Evolutionary conservation across 2,797 vertebrate genomes (phyloP).

Genomic region (Schizothorax lantsangensis): DNA sequence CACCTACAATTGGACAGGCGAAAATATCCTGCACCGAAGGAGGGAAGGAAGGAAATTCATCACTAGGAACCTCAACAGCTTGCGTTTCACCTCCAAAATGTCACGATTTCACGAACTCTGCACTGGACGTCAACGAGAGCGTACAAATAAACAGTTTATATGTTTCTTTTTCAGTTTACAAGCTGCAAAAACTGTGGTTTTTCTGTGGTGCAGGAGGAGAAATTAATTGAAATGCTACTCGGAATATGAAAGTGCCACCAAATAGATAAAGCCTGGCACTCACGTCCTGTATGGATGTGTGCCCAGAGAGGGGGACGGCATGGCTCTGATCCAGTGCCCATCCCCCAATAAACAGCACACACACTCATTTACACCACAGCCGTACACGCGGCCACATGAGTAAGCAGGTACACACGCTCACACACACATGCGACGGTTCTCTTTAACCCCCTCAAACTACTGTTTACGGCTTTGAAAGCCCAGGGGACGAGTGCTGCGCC

Average conservation of each 20-base stretch:
- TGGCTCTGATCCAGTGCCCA: slow-evolving; percentile 76
- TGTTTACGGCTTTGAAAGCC: slow-evolving; percentile 63
- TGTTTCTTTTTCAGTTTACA: slow-evolving; percentile 13
- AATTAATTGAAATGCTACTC: slow-evolving; percentile 77
- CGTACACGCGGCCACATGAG: slow-evolving; percentile 36
- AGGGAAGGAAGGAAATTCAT: background rate
- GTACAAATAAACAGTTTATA: background rate
- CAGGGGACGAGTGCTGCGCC: slow-evolving; percentile 48
- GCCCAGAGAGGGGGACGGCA: slow-evolving; percentile 76
- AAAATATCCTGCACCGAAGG: background rate
- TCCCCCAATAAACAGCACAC: slow-evolving; percentile 57
- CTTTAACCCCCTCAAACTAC: slow-evolving; percentile 56
- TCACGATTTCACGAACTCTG: background rate
- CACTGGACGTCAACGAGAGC: background rate
- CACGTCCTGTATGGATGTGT: slow-evolving; percentile 77
- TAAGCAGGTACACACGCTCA: slow-evolving; percentile 37
- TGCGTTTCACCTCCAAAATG: background rate
- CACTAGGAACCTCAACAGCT: slow-evolving; percentile 1
- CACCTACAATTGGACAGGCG: background rate
- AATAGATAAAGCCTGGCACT: slow-evolving; percentile 70
- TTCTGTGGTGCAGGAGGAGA: slow-evolving; percentile 63
- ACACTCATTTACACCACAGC: slow-evolving; percentile 49
- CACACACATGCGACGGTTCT: slow-evolving; percentile 55
- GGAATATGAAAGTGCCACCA: slow-evolving; percentile 68
- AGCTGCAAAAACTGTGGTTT: slow-evolving; percentile 9